Base-by-base conservation (phyloP, 2,888 invertebrate genomes). In the Branchellion lobata region DNA sequence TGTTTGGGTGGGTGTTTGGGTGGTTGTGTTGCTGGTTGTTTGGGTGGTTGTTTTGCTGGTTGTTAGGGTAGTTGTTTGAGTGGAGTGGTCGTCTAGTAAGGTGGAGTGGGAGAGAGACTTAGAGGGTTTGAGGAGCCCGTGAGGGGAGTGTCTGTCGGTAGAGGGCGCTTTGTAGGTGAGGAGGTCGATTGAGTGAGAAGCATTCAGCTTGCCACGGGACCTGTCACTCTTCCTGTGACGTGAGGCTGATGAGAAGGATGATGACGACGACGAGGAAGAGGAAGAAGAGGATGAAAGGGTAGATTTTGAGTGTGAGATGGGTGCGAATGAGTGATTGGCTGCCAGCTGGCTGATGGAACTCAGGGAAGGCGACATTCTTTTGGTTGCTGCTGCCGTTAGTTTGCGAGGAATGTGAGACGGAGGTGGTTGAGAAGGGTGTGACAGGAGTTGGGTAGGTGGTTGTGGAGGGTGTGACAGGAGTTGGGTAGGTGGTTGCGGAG, bases 221-320 rank as follows among this genome's bases (percentile, higher is more conserved):
- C 14, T 40, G 40, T 40, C 40, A 8, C n/a, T n/a, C n/a, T n/a
- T n/a, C n/a, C n/a, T n/a, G n/a, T n/a, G n/a, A 40, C 14, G 40
- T 14, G 5, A 40, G 40, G 40, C 40, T 40, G 65, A 65, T 3
- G n/a, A 21, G 65, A 34, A 34, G 3, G 72, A 72, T 36, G 34
- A 8, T 72, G 34, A 34, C 34, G 72, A 34, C 34, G 34, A 8
- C 5, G 72, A 72, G 29, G 72, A 72, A 21, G 72, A 72, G 1
- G 72, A 8, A 33, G 14, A 21, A 24, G 40, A 72, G 18, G 34
- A 51, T 27, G 72, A 40, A 40, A 14, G 14, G 40, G 40, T 40
- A 40, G 40, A 40, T 40, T 5, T 14, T 8, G 40, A 8, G 5
- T 40, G 5, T 40, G 40, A 40, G 40, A 8, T 5, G 8, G 40